Conservation (phyloP, 2,113 vertebrate genomes). For the Arizona elegans region DNA sequence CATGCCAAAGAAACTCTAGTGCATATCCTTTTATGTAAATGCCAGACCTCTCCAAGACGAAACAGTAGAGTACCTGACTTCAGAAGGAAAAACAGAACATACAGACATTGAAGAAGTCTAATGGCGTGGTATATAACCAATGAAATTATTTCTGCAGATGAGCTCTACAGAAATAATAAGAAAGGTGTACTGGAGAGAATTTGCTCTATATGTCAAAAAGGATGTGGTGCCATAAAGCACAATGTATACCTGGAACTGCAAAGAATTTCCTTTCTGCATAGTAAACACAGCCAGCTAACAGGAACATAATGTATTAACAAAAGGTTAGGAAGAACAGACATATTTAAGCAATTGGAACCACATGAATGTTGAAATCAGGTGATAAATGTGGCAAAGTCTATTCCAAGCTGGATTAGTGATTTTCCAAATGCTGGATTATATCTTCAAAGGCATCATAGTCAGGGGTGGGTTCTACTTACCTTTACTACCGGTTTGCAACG, state of each 20-base stretch:
- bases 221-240: neutral
- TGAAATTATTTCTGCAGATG: neutral
- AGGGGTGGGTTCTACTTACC: too few species aligned
- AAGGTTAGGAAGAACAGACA: neutral
- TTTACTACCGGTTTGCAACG: too few species aligned
- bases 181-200: neutral
- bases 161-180: neutral
- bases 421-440: neutral
- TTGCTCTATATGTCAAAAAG: neutral
- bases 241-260: neutral
- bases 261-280: neutral
- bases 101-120: neutral
- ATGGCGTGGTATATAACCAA: neutral
- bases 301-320: neutral
- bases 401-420: neutral
- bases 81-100: neutral
- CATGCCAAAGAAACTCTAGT: neutral
- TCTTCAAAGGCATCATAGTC: neutral
- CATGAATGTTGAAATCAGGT: neutral
- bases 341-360: neutral
- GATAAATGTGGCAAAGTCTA: neutral
- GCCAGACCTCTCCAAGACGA: neutral
- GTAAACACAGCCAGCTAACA: neutral
- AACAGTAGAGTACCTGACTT: neutral
- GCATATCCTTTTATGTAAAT: neutral